Evolutionary conservation across 1,140 invertebrate species (phyloP).

Genomic region (Sweltsa coloradensis): DNA sequence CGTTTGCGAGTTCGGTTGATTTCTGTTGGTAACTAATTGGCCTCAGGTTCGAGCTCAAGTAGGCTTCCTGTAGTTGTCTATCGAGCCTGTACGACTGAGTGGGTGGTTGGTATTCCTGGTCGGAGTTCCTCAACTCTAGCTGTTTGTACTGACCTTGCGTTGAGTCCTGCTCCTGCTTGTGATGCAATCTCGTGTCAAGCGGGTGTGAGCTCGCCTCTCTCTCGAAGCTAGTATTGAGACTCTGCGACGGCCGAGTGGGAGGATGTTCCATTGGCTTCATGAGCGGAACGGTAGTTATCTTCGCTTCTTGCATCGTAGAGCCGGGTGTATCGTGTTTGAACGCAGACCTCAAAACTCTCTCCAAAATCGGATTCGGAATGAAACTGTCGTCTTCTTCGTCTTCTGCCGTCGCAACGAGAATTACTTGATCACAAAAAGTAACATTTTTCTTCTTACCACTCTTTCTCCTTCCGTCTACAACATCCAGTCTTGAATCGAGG

Average conservation of each 20-base stretch:
- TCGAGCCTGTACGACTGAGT: too few relatives aligned
- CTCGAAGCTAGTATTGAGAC: constrained; percentile 2
- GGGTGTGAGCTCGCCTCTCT: background rate
- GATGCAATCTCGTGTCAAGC: background rate
- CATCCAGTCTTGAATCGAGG: constrained; percentile 8
- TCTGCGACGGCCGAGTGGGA: constrained; percentile 10
- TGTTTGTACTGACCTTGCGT: background rate
- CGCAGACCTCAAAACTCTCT: constrained; percentile 69
- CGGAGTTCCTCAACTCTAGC: too few relatives aligned
- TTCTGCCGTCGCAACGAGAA: constrained; percentile 79
- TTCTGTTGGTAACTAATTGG: too few relatives aligned
- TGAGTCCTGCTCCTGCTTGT: background rate
- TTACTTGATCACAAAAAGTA: constrained; percentile 87
- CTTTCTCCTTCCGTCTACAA: constrained; percentile 36
- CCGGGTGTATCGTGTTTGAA: constrained; percentile 52
- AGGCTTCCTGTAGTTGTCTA: too few relatives aligned
- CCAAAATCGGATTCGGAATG: constrained; percentile 81
- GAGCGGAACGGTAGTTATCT: background rate
- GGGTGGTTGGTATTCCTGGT: too few relatives aligned
- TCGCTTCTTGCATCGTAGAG: constrained; percentile 23
- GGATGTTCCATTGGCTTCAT: constrained; percentile 9
- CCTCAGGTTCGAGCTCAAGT: too few relatives aligned
- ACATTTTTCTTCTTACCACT: constrained; percentile 77
- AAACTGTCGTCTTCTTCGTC: constrained; percentile 82
- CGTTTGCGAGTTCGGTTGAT: constrained; percentile 3